Base-by-base conservation (phyloP, 2,888 invertebrate genomes). In the Drosophila atripex region DNA sequence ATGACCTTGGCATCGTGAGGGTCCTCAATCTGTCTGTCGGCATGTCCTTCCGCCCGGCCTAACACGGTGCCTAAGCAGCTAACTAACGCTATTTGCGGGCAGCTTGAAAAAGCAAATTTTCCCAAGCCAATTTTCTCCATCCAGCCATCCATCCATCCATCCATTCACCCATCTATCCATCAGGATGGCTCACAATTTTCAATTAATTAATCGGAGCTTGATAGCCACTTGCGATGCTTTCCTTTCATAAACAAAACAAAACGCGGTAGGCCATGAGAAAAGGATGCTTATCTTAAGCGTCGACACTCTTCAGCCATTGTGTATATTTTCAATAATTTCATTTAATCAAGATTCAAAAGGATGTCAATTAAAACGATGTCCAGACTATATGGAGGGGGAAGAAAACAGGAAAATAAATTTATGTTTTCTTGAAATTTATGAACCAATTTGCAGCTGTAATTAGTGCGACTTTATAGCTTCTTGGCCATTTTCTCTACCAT, bases 1-100 rank as follows among this genome's bases (percentile, higher is more conserved):
- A 59, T 78, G 80, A 82, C 80, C 80, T 82, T 82, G 82, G 80
- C 84, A 80, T 70, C 78, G 65, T 68, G 66, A 73, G 60, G 52
- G 54, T 80, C 82, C 76, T 79, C 71, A 61, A 71, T 65, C 65
- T 58, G 80, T 55, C 69, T 58, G 68, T 66, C 58, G 60, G n/a
- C 69, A 69, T 73, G 47, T 64, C 32, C 50, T 41, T 69, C 49
- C 54, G 52, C 39, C 49, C 49, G 12, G 43, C 30, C 45, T 41
- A 30, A 45, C 60, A 38, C 21, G 49, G 45, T 63, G 56, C 35
- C 43, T 61, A 28, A 43, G 49, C 68, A 65, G 50, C 71, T 45
- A 61, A 46, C 57, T 64, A 71, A 58, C 46, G 56, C 58, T 71
- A 47, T 71, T 68, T 54, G 49, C 39, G 38, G 51, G n/a, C 47